Evolutionary conservation across 2,113 vertebrate species (phyloP).

Genomic region (Chitala chitala): DNA sequence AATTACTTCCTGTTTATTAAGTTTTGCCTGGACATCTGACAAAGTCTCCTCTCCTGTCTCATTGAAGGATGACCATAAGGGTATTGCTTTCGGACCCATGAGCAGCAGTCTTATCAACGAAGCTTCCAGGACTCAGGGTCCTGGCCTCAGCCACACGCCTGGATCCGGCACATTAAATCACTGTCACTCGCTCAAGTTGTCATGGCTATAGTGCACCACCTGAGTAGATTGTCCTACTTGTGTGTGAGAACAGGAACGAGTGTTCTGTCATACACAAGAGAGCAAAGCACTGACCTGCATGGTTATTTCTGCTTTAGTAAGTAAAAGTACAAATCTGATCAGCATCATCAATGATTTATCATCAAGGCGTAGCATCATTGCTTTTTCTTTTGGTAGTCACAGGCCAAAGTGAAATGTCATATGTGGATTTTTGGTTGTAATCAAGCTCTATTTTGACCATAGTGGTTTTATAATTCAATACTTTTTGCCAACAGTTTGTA

Average conservation of each 20-base stretch:
- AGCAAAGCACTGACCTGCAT: not conserved
- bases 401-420: not conserved
- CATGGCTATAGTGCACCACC: not conserved
- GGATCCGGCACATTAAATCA: slow-evolving; percentile 21
- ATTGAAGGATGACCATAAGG: not conserved
- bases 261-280: not conserved
- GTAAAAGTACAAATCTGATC: not conserved
- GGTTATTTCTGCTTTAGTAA: not conserved
- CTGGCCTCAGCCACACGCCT: slow-evolving; percentile 8
- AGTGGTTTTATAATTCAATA: not conserved
- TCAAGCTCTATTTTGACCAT: not conserved
- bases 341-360: too few species aligned
- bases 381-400: not conserved
- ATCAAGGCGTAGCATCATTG: too few species aligned
- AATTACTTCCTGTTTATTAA: slow-evolving; percentile 20
- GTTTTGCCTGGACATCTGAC: slow-evolving; percentile 19
- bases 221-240: slow-evolving; percentile 10
- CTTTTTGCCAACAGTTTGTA: not conserved
- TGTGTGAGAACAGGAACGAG: not conserved
- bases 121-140: slow-evolving; percentile 1
- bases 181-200: slow-evolving; percentile 19
- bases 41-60: not conserved
- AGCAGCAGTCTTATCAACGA: slow-evolving; percentile 5
- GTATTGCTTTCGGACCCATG: not conserved
- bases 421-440: not conserved